Evolutionary conservation across 2,888 invertebrate genomes (phyloP).

Genomic region (Beris chalybata): DNA sequence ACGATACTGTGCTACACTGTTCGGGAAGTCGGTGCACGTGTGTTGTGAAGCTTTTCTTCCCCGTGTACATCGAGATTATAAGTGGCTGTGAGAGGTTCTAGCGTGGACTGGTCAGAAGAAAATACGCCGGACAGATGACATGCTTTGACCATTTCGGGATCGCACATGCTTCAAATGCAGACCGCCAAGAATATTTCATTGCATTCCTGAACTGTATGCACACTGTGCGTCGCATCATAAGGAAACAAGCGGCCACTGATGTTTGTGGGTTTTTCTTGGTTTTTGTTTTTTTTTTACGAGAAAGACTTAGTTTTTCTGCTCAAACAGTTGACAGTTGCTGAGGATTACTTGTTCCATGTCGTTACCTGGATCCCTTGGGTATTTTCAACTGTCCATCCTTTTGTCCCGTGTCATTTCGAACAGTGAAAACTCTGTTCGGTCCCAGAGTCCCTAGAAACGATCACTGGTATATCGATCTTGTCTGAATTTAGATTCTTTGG

Average conservation of each 20-base stretch:
- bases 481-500: no score
- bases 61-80: background rate
- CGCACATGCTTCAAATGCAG: constrained; percentile 16
- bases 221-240: background rate
- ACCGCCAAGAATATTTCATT: constrained; percentile 4
- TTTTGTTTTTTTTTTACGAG: constrained; percentile 1
- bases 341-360: background rate
- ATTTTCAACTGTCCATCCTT: background rate
- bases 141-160: constrained; percentile 31
- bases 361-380: background rate
- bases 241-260: background rate
- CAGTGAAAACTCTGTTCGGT: no score
- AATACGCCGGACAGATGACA: constrained; percentile 22
- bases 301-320: background rate
- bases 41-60: constrained; percentile 4
- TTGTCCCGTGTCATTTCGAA: no score
- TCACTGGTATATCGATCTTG: no score
- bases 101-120: constrained; percentile 6
- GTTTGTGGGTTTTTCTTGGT: background rate
- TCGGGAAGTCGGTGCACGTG: constrained; percentile 21
- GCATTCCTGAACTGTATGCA: background rate
- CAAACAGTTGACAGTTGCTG: background rate
- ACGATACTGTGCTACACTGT: constrained; percentile 9
- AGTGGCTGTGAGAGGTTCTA: background rate
- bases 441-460: no score